Base-by-base conservation (phyloP, 2,113 vertebrate species). In the Centrocercus urophasianus region DNA sequence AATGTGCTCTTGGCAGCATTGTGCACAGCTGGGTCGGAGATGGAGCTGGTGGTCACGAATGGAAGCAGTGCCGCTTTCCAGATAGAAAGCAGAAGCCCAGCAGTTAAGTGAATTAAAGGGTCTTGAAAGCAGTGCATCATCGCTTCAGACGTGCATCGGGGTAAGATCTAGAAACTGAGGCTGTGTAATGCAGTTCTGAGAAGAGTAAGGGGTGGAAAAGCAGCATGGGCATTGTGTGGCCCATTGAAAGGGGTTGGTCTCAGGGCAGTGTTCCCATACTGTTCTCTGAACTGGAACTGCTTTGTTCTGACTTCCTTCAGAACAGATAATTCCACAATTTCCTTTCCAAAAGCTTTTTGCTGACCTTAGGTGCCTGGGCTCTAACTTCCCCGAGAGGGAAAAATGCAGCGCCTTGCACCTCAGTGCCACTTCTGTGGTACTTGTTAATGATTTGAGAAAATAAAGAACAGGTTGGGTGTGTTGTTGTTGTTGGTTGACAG, bases 391-490 rank as follows among this genome's bases (percentile, higher is more conserved):
- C 6, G 42, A 45, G 9, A 4, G 13, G 24, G 11, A 25, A 71
- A 54, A 27, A 3, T 25, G 3, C 32, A 19, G 14, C 57, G 20
- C 32, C 25, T 59, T 20, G 28, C 6, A 84, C 22, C 17, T 8
- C 22, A 8, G 17, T 61, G 59, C 27, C 27, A 67, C 59, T 71
- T 88, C 32, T 8, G 0, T 34, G 9, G 22, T 76, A 34, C 13
- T 7, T 4, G 2, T 81, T 70, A 61, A 30, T 0, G 0, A 50
- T 82, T 63, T 8, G 10, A 54, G 34, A 20, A 85, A 50, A 16
- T 15, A 8, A 34, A 32, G 50, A 56, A 28, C 7, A 0, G 1
- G 16, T 8, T 17, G 19, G 21, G 8, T 64, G 8, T 34, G 34
- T 40, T 59, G 18, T 7, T 21, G 17, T 43, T 48, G n/a, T 18